Percentiles rank a stretch among this genome's conserved stretches.
These are phyloP conservation scores for Netelia melanura DNA, from an alignment of 2,888 invertebrate species.

Conservation along the genomic window DNA sequence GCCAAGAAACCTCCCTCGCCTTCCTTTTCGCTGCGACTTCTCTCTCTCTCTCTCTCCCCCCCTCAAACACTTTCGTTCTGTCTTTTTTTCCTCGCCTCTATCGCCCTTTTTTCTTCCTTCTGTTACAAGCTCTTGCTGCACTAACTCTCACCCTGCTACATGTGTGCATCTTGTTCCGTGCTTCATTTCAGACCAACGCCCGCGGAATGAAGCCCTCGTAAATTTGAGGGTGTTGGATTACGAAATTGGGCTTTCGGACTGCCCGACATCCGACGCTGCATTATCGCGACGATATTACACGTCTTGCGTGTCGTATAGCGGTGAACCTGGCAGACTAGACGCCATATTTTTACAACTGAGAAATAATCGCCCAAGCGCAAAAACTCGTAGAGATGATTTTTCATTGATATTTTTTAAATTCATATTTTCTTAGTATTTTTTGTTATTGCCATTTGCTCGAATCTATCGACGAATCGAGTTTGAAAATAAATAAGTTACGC, in stretches of 20 bases:
- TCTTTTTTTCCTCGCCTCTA: constrained; percentile 3
- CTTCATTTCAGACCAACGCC: constrained; percentile 32
- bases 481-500: too few species aligned
- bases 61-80: not conserved
- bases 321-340: too few species aligned
- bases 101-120: constrained; percentile 21
- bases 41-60: constrained; percentile 17
- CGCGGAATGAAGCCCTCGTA: constrained; percentile 55
- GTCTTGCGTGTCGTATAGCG: not conserved
- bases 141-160: constrained; percentile 10
- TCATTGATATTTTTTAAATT: not conserved
- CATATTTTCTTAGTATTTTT: not conserved
- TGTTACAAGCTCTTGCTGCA: constrained; percentile 29
- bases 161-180: constrained; percentile 10
- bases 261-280: constrained; percentile 46
- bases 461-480: too few species aligned
- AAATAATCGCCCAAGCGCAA: too few species aligned
- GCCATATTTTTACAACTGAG: too few species aligned
- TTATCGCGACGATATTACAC: constrained; percentile 39
- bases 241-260: constrained; percentile 54
- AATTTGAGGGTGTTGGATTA: constrained; percentile 60
- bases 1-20: constrained; percentile 62
- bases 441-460: too few species aligned
- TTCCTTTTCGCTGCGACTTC: constrained; percentile 40
- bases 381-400: not conserved